These are phyloP conservation scores for Drosophila lowei DNA, from an alignment of 1,140 invertebrate genomes.

Conservation along the genomic window DNA sequence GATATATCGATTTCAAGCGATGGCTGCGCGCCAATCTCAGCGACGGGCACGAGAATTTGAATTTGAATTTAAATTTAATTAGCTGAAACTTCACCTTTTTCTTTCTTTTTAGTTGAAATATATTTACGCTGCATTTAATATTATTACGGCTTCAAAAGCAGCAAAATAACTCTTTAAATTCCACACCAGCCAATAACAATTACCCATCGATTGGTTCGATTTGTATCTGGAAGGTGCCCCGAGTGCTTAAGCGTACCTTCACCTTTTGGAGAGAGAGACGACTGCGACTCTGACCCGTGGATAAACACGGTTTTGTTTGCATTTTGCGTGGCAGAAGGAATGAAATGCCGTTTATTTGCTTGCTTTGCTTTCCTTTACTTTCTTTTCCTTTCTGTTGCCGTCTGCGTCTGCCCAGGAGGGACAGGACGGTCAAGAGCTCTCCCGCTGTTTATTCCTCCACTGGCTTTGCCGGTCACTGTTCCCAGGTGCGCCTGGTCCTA, in stretches of 20 bases:
- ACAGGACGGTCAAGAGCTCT: conserved; percentile 45
- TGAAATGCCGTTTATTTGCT: conserved; percentile 39
- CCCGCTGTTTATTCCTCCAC: conserved; percentile 13
- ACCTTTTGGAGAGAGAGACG: conserved; percentile 45
- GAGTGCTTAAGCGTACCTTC: conserved; percentile 56
- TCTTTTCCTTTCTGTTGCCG: conserved; percentile 5
- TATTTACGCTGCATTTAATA: too few relatives aligned
- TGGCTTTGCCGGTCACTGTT: conserved; percentile 31
- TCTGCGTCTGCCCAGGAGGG: background rate
- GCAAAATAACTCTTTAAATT: conserved; percentile 17
- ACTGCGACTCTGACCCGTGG: conserved; percentile 11
- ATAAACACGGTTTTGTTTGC: conserved; percentile 59
- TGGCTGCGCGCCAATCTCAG: background rate
- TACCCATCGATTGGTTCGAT: conserved; percentile 44
- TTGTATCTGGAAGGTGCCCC: conserved; percentile 13
- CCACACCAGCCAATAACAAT: conserved; percentile 14
- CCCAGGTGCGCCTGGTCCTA: conserved; percentile 58
- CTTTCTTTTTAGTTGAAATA: too few relatives aligned
- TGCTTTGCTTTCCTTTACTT: conserved; percentile 21
- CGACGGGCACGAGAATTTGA: too few relatives aligned
- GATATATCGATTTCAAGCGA: conserved; percentile 23
- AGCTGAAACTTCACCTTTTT: too few relatives aligned
- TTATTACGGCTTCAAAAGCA: background rate
- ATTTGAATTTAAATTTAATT: too few relatives aligned
- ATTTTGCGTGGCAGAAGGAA: conserved; percentile 32